Conservation (phyloP, 2,797 vertebrate genomes). For the Atherinosoma microstoma region DNA sequence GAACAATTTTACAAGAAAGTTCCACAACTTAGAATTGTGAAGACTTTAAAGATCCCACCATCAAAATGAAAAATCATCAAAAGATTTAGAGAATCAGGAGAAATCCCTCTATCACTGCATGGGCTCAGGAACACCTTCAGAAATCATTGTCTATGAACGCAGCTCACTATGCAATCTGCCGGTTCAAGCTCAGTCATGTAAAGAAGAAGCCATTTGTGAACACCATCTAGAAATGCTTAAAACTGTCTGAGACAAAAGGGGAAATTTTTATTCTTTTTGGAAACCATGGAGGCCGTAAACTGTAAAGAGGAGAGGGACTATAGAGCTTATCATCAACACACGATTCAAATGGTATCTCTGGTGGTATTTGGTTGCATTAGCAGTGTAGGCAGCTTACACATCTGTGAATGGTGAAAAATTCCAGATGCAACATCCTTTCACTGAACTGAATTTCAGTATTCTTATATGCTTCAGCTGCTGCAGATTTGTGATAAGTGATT, state of each 20-base stretch:
- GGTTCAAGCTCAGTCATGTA: neutral
- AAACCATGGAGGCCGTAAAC: neutral
- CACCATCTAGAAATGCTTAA: neutral
- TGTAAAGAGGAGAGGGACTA: neutral
- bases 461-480: slow-evolving; percentile 39
- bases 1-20: neutral
- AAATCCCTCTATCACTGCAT: neutral
- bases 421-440: slow-evolving; percentile 64
- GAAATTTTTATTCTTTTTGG: neutral
- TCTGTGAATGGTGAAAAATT: neutral
- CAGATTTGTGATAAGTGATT: slow-evolving; percentile 8
- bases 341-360: neutral
- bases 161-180: too few relatives aligned
- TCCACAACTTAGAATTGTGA: neutral
- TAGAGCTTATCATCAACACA: neutral
- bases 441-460: slow-evolving; percentile 43
- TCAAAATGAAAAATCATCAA: too few relatives aligned
- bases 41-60: neutral
- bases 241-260: neutral
- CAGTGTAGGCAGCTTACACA: neutral
- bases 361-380: slow-evolving; percentile 4
- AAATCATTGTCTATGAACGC: neutral
- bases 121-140: neutral
- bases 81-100: neutral
- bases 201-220: neutral